Conservation (phyloP, 2,888 invertebrate species). For the Dryobota labecula region DNA sequence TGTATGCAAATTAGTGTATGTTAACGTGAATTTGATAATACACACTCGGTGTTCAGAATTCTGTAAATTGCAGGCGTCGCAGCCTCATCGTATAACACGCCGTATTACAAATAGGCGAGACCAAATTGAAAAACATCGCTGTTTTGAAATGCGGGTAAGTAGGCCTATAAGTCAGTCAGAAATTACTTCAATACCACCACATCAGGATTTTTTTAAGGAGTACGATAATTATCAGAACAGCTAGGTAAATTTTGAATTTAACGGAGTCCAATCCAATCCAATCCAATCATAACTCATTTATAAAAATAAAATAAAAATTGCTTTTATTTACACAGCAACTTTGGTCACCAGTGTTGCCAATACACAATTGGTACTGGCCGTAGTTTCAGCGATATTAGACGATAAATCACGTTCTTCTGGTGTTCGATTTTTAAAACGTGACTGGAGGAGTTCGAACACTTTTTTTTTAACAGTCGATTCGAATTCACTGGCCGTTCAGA, state of each 20-base stretch:
- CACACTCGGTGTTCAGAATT: background rate
- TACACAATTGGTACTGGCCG: slow-evolving; percentile 32
- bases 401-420: slow-evolving; percentile 51
- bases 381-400: slow-evolving; percentile 58
- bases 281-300: background rate
- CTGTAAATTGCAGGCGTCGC: background rate
- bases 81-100: too few species aligned
- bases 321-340: slow-evolving; percentile 35
- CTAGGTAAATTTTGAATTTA: background rate
- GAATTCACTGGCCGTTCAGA: slow-evolving; percentile 40
- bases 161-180: background rate
- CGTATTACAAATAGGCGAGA: too few species aligned
- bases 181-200: background rate
- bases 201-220: background rate
- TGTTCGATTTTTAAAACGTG: slow-evolving; percentile 57
- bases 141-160: too few species aligned
- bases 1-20: slow-evolving; percentile 23
- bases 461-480: slow-evolving; percentile 31
- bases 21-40: background rate
- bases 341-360: slow-evolving; percentile 36
- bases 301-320: slow-evolving; percentile 3
- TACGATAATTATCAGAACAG: too few species aligned
- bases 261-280: background rate
- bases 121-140: too few species aligned
- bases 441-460: slow-evolving; percentile 1